Percentiles rank a stretch among this genome's conserved stretches.
phyloP scores from a whole-genome alignment of 2,888 invertebrate species.

The Rhingia campestris region DNA sequence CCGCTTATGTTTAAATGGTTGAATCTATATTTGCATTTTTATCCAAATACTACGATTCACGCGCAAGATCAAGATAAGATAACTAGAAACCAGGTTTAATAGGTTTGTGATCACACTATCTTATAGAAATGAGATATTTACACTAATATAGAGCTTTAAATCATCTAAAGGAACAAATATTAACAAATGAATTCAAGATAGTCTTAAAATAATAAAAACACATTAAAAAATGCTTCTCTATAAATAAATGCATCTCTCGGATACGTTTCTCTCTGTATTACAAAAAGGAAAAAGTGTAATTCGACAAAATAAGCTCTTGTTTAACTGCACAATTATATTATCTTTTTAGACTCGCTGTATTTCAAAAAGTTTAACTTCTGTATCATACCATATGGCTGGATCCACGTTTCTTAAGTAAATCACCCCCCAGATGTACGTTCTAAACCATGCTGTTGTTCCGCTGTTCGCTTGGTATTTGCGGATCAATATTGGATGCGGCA shows the following conservation, averaged over 20 bases:
- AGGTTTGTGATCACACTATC: too few relatives aligned
- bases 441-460: slow-evolving; percentile 99
- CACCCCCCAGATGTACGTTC: slow-evolving; percentile 99
- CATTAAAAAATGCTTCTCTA: slow-evolving; percentile 2
- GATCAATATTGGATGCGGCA: slow-evolving; percentile 99
- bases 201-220: slow-evolving; percentile 18
- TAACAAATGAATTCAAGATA: not conserved
- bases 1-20: too few relatives aligned
- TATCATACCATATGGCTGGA: slow-evolving; percentile 99
- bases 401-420: slow-evolving; percentile 99
- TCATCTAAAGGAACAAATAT: not conserved
- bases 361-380: slow-evolving; percentile 99
- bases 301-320: slow-evolving; percentile 23
- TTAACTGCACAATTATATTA: slow-evolving; percentile 1
- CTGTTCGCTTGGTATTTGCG: slow-evolving; percentile 99
- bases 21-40: too few relatives aligned
- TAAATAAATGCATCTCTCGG: slow-evolving; percentile 41
- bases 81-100: too few relatives aligned
- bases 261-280: slow-evolving; percentile 8
- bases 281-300: not conserved
- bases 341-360: slow-evolving; percentile 94
- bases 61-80: too few relatives aligned
- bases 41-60: too few relatives aligned
- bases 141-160: not conserved
- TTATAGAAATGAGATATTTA: too few relatives aligned